These are phyloP conservation scores for Pseudorhiza aurosa DNA, from an alignment of 30 jellyfish, hydroid and myxozoan species.

Conservation along the genomic window DNA sequence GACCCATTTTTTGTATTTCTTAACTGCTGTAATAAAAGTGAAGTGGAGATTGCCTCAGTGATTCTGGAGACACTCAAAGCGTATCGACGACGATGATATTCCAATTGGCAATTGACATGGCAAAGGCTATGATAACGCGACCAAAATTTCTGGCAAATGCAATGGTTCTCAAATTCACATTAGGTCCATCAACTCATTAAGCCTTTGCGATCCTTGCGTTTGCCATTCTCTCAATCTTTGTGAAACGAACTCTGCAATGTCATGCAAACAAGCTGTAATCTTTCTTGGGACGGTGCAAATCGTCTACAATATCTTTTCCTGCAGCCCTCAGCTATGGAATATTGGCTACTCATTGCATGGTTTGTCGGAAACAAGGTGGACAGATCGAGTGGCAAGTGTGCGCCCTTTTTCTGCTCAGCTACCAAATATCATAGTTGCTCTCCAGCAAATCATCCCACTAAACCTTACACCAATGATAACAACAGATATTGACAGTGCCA, in stretches of 20 bases:
- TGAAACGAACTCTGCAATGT: slow-evolving; percentile 66
- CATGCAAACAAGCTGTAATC: slow-evolving; percentile 63
- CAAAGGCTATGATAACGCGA: slow-evolving; percentile 75
- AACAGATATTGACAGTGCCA: slow-evolving; percentile 38
- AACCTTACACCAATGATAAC: slow-evolving; percentile 44
- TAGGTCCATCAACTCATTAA: slow-evolving; percentile 52
- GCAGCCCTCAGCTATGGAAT: slow-evolving; percentile 33
- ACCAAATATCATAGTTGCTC: slow-evolving; percentile 33
- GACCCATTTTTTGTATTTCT: slow-evolving; percentile 49
- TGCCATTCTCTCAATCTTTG: slow-evolving; percentile 70
- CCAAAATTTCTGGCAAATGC: slow-evolving; percentile 69
- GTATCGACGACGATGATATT: slow-evolving; percentile 31
- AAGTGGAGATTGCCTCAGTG: slow-evolving; percentile 51
- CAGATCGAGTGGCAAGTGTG: slow-evolving; percentile 69
- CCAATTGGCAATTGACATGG: slow-evolving; percentile 69
- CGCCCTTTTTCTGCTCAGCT: slow-evolving; percentile 60
- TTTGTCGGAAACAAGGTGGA: slow-evolving; percentile 60
- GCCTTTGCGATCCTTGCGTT: slow-evolving; percentile 65
- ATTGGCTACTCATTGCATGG: slow-evolving; percentile 64
- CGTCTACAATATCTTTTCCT: slow-evolving; percentile 37
- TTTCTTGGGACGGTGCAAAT: slow-evolving; percentile 51
- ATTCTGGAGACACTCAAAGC: slow-evolving; percentile 49
- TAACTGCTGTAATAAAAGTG: slow-evolving; percentile 59
- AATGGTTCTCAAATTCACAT: slow-evolving; percentile 73
- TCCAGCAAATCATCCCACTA: slow-evolving; percentile 5